These are phyloP conservation scores for Anthoptus insignis DNA, from an alignment of 2,888 invertebrate genomes.

Conservation along the genomic window DNA sequence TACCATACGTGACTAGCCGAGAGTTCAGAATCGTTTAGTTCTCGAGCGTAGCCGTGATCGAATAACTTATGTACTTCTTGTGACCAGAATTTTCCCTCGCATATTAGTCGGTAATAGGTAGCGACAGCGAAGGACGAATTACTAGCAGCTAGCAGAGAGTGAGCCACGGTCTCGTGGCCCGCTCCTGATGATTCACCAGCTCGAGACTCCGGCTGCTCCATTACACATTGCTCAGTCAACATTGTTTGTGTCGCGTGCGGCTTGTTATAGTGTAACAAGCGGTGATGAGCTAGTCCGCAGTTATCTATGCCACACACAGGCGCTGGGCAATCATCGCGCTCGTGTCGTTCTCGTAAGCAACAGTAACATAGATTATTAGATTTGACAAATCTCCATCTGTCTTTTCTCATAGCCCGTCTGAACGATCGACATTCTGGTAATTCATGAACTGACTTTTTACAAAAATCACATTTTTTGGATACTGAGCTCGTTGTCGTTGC, in stretches of 20 bases:
- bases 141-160: no score
- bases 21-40: conserved; percentile 40
- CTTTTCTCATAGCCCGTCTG: conserved; percentile 43
- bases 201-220: background rate
- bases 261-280: conserved; percentile 37
- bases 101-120: no score
- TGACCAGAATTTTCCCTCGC: no score
- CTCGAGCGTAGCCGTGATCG: conserved; percentile 43
- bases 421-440: conserved; percentile 43
- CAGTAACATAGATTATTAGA: conserved; percentile 26
- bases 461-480: conserved; percentile 24
- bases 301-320: conserved; percentile 32
- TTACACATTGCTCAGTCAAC: background rate
- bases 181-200: background rate
- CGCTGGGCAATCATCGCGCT: conserved; percentile 13
- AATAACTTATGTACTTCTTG: conserved; percentile 45
- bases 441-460: conserved; percentile 38
- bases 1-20: conserved; percentile 41
- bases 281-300: conserved; percentile 42
- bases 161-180: conserved; percentile 15
- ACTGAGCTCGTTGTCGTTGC: no score
- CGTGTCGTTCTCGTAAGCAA: conserved; percentile 20
- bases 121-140: no score
- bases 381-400: conserved; percentile 40
- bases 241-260: conserved; percentile 3